These are phyloP conservation scores for Archocentrus centrarchus DNA, from an alignment of 2,113 vertebrate genomes.

Conservation along the genomic window DNA sequence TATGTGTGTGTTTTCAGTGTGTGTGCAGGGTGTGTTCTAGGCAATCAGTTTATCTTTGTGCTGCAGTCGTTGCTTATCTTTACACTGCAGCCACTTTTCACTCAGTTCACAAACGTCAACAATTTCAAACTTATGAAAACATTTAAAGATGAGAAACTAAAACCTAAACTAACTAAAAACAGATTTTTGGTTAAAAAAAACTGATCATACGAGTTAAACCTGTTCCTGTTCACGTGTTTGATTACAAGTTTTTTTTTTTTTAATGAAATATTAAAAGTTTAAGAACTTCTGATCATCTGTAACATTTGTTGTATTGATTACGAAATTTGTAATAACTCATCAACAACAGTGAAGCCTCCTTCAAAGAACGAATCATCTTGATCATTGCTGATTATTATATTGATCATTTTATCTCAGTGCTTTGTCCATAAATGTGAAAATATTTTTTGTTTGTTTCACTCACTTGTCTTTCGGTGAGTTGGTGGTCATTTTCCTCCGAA, in stretches of 20 bases:
- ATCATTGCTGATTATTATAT: not conserved
- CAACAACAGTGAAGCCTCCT: not conserved
- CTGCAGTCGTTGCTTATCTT: not conserved
- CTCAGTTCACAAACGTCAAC: not conserved
- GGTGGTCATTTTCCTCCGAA: conserved; percentile 24
- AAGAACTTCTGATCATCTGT: not conserved
- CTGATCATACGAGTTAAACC: no score
- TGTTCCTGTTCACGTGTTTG: not conserved
- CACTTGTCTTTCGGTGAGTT: conserved; percentile 58
- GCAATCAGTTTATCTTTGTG: conserved; percentile 1
- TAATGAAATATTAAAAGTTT: not conserved
- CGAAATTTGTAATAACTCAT: not conserved
- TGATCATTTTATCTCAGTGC: not conserved
- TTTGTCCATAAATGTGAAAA: not conserved
- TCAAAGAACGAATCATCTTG: not conserved
- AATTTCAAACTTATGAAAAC: not conserved
- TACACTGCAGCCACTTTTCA: not conserved
- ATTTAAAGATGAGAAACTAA: not conserved
- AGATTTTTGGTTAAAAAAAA: no score
- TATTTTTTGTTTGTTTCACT: not conserved
- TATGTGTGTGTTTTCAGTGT: not conserved
- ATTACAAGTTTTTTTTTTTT: not conserved
- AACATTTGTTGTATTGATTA: not conserved
- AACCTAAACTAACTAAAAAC: not conserved
- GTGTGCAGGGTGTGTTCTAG: not conserved